phyloP scores from a whole-genome alignment of 1,140 invertebrate species.

The Eupristina koningsbergeri region DNA sequence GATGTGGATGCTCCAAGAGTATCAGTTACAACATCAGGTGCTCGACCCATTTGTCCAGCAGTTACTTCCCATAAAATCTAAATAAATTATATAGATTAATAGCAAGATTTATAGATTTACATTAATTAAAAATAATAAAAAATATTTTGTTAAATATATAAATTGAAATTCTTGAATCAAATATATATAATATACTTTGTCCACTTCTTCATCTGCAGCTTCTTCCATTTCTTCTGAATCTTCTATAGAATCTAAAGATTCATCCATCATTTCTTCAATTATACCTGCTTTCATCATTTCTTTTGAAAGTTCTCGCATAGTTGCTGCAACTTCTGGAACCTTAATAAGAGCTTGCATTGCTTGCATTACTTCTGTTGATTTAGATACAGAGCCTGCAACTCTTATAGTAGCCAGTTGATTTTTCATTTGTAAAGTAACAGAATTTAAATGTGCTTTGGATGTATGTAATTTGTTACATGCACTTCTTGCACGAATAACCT shows the following conservation, averaged over 20 bases:
- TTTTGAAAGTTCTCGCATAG: conserved; percentile 97
- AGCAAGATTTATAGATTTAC: not conserved
- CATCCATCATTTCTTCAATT: conserved; percentile 99
- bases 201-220: conserved; percentile 92
- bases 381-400: conserved; percentile 91
- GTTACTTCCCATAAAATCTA: conserved; percentile 96
- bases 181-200: conserved; percentile 81
- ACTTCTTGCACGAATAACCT: conserved; percentile 92
- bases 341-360: conserved; percentile 94
- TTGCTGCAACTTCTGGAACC: conserved; percentile 93
- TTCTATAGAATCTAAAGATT: conserved; percentile 93
- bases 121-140: conserved; percentile 4
- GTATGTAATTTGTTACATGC: conserved; percentile 93
- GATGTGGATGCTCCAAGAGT: conserved; percentile 76
- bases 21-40: conserved; percentile 83
- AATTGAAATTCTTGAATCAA: not conserved
- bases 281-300: conserved; percentile 99
- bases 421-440: conserved; percentile 97
- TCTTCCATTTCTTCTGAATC: conserved; percentile 94
- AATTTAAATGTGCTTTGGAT: conserved; percentile 98
- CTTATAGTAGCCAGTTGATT: conserved; percentile 94
- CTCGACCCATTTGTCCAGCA: conserved; percentile 92
- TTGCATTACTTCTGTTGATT: conserved; percentile 97
- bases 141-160: not conserved
- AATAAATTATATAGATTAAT: conserved; percentile 31